Percentiles rank a stretch among this genome's conserved stretches.
Conservation (phyloP, 1,140 invertebrate species). For the Drosophila sturtevanti region DNA sequence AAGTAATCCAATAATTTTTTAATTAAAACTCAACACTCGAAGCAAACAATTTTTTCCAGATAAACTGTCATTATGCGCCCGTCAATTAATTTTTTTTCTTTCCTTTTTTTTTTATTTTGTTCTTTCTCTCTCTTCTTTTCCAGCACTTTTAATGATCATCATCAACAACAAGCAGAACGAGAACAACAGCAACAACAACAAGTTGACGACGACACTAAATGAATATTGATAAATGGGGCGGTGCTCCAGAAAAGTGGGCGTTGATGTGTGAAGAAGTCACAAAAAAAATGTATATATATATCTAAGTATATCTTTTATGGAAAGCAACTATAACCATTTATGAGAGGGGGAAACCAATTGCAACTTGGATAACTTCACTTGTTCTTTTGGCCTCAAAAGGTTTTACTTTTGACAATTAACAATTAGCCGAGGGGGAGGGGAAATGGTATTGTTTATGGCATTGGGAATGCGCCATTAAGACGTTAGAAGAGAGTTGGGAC, state of each 20-base stretch:
- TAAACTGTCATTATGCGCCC: conserved; percentile 80
- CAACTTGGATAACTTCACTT: conserved; percentile 52
- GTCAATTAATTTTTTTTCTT: conserved; percentile 76
- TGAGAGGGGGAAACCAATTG: conserved; percentile 37
- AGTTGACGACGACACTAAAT: conserved; percentile 76
- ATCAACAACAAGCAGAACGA: conserved; percentile 51
- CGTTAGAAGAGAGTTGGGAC: not conserved
- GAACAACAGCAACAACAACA: conserved; percentile 39
- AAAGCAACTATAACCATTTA: not conserved
- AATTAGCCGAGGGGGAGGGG: conserved; percentile 34
- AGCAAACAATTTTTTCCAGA: conserved; percentile 81
- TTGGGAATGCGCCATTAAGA: not conserved
- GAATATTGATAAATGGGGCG: conserved; percentile 82
- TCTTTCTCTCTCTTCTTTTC: conserved; percentile 20
- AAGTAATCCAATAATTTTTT: conserved; percentile 80
- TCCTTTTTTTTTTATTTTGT: conserved; percentile 23
- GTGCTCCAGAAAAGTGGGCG: conserved; percentile 70
- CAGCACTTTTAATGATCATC: conserved; percentile 69
- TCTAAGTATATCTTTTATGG: not conserved
- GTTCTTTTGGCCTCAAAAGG: conserved; percentile 40
- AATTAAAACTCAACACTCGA: conserved; percentile 81
- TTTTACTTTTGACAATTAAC: conserved; percentile 49
- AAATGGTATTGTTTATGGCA: not conserved
- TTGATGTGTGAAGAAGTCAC: conserved; percentile 54
- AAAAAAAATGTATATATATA: conserved; percentile 8